Base-by-base conservation (phyloP, 2,113 vertebrate genomes). In the Lampris incognitus region DNA sequence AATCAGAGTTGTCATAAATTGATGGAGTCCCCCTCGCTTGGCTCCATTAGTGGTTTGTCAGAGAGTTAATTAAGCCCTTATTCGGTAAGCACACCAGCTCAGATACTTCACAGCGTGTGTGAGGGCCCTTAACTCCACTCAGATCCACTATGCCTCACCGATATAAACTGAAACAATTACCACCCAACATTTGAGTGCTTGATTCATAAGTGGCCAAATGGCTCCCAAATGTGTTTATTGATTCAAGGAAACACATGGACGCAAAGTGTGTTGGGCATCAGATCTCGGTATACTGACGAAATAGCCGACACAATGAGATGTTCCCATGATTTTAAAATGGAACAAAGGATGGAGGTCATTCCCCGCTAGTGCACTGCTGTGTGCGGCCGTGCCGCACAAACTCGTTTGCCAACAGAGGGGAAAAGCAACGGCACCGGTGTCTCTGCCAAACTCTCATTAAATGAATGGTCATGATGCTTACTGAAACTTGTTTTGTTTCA, bases 1-100 rank as follows among this genome's bases (percentile, higher is more conserved):
- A 91, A 92, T 92, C 89, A 92, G 63, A 74, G 83, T 86, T 88
- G 91, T 93, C 91, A 92, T 88, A 89, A 92, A 92, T 86, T 77
- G 89, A 91, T 88, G 83, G 85, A 86, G 86, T 88, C 84, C 81
- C 82, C 76, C 74, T 78, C 82, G 79, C 76, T 74, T 71, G 76
- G 77, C 74, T 79, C 69, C 78, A 81, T 91, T 83, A 83, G 85
- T 74, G 76, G 79, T 92, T 92, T 90, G 86, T 89, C 85, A 79
- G 76, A 88, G 78, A 61, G 70, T 86, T 89, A 91, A 89, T 90
- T 88, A 92, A 83, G 85, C 81, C 81, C 80, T 87, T 66, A 73
- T 71, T 78, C 79, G 74, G 80, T 78, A 52, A 86, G 69, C 72
- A 69, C 81, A 81, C 65, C 73, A 60, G 57, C 76, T 82, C 74